Evolutionary conservation across 1,140 invertebrate species (phyloP).

Genomic region (Spodoptera frugiperda): DNA sequence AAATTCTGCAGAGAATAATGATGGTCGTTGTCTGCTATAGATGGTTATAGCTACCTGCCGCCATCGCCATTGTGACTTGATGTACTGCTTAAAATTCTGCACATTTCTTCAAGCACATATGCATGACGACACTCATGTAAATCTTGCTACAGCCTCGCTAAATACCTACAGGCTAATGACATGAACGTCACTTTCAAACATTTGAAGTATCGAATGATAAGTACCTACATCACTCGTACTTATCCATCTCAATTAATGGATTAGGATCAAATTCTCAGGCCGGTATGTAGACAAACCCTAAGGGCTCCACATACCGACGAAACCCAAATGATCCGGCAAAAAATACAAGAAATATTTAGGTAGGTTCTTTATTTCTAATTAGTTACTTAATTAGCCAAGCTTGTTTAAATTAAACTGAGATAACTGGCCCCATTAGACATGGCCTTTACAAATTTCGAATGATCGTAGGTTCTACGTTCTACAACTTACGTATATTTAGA

Average conservation of each 20-base stretch:
- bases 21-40: slow-evolving; percentile 4
- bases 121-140: neutral
- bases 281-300: neutral
- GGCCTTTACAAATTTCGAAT: neutral
- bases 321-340: neutral
- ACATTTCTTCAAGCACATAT: neutral
- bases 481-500: neutral
- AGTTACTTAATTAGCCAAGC: slow-evolving; percentile 20
- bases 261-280: slow-evolving; percentile 8
- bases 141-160: neutral
- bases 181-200: no score
- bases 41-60: slow-evolving; percentile 21
- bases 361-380: slow-evolving; percentile 22
- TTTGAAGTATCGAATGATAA: no score
- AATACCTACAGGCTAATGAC: no score
- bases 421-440: slow-evolving; percentile 4
- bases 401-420: slow-evolving; percentile 22
- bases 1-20: slow-evolving; percentile 35
- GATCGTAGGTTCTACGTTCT: neutral
- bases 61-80: slow-evolving; percentile 3
- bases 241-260: slow-evolving; percentile 7
- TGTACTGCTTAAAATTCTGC: slow-evolving; percentile 28
- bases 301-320: neutral
- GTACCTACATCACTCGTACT: neutral
- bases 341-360: slow-evolving; percentile 11